A percentile compares a stretch with the other conserved stretches of the same genome.
Evolutionary conservation across 2,113 vertebrate genomes (phyloP).

Genomic region (Sylvia atricapilla): DNA sequence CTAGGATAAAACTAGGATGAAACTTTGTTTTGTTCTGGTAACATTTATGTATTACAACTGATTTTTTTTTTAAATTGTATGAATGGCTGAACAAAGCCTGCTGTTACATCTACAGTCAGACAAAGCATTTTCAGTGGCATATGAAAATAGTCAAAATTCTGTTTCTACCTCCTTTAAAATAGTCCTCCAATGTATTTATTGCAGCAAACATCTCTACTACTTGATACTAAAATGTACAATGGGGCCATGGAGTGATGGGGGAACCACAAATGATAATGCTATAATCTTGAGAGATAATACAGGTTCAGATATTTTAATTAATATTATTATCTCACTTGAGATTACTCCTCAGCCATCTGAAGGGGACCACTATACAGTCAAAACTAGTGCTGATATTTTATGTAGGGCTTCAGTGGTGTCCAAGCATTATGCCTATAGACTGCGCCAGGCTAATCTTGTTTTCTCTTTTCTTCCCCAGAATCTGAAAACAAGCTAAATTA

Average conservation of each 20-base stretch:
- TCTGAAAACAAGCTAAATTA: neutral
- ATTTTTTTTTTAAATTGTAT: neutral
- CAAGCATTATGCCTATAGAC: neutral
- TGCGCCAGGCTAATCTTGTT: neutral
- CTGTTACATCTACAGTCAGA: neutral
- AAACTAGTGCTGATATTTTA: neutral
- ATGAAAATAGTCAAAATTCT: neutral
- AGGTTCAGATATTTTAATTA: neutral
- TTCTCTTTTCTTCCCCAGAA: neutral
- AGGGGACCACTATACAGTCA: neutral
- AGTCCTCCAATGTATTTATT: neutral
- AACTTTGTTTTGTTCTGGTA: neutral
- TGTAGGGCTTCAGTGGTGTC: neutral
- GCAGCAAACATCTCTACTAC: neutral
- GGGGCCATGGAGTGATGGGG: fast-evolving
- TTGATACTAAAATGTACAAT: neutral
- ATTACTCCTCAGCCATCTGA: neutral
- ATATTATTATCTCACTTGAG: neutral
- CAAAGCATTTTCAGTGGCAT: neutral
- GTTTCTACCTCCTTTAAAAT: neutral
- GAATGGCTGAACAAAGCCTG: neutral
- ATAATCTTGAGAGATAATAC: neutral
- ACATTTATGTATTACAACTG: neutral
- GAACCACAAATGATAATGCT: neutral
- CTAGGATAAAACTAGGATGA: neutral